Evolutionary conservation across 2,113 vertebrate genomes (phyloP).

Genomic region (Excalfactoria chinensis): DNA sequence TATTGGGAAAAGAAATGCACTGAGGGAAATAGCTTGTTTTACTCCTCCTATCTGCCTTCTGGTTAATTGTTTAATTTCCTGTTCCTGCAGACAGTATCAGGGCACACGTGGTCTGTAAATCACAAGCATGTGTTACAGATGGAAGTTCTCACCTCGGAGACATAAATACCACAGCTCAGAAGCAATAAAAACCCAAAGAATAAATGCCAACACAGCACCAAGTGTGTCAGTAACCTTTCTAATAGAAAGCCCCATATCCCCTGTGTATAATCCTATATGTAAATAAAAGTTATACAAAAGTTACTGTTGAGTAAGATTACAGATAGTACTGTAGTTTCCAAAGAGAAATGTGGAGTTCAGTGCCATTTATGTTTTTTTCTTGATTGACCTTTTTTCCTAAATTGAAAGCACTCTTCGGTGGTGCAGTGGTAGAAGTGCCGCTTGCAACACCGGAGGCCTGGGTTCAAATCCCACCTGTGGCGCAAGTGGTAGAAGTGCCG

Average conservation of each 20-base stretch:
- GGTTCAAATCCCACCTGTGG: too few relatives aligned
- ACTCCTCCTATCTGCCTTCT: background rate
- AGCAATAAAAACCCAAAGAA: slow-evolving; percentile 56
- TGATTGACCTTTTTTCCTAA: slow-evolving; percentile 45
- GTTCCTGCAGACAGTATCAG: background rate
- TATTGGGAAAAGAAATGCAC: background rate
- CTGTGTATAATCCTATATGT: slow-evolving; percentile 33
- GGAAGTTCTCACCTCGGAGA: slow-evolving; percentile 35
- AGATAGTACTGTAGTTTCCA: background rate
- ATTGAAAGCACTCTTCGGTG: slow-evolving; percentile 29
- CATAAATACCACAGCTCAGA: slow-evolving; percentile 50
- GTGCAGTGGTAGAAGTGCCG: too few relatives aligned
- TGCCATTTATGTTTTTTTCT: slow-evolving; percentile 40
- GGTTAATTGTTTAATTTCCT: slow-evolving; percentile 52
- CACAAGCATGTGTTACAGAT: background rate
- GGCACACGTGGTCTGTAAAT: background rate
- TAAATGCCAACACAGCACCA: slow-evolving; percentile 45
- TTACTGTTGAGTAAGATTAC: slow-evolving; percentile 39
- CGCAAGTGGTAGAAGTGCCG: too few relatives aligned
- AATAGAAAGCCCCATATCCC: background rate
- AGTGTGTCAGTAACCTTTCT: slow-evolving; percentile 47
- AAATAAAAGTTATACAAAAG: slow-evolving; percentile 43
- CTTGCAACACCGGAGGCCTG: too few relatives aligned
- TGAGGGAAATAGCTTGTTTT: background rate
- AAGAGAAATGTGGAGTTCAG: background rate